Percentiles rank a stretch among this genome's conserved stretches.
phyloP scores from a whole-genome alignment of 2,797 vertebrate genomes.

The Gambelia wislizenii region DNA sequence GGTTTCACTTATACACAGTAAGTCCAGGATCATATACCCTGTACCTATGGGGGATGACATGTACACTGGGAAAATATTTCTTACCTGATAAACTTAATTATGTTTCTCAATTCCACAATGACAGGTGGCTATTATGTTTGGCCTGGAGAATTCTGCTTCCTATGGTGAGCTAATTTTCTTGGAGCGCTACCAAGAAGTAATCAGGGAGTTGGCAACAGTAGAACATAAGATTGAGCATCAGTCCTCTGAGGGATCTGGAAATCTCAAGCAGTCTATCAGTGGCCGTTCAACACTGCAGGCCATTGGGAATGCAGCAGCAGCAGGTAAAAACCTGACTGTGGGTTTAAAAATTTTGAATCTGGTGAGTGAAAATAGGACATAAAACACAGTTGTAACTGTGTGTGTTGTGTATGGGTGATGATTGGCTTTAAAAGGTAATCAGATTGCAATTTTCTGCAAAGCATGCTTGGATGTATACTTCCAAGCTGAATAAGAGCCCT shows the following conservation, averaged over 20 bases:
- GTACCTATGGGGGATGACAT: no score
- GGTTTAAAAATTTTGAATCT: background rate
- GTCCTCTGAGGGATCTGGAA: constrained; percentile 80
- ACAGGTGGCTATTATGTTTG: constrained; percentile 92
- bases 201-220: constrained; percentile 87
- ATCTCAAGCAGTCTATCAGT: constrained; percentile 81
- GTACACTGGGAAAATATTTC: background rate
- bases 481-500: background rate
- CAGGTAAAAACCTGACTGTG: constrained; percentile 81
- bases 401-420: background rate
- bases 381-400: background rate
- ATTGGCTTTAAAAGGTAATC: background rate
- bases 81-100: background rate
- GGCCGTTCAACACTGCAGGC: constrained; percentile 92
- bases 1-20: no score
- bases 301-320: constrained; percentile 94
- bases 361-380: background rate
- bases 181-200: constrained; percentile 91
- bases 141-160: constrained; percentile 84
- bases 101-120: constrained; percentile 8
- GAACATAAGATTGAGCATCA: constrained; percentile 94
- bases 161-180: constrained; percentile 92
- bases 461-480: background rate
- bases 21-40: no score
- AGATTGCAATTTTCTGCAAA: background rate